Percentiles rank a stretch among this genome's conserved stretches.
These are phyloP conservation scores for Anodontia alba DNA, from an alignment of 2,888 invertebrate species.

Conservation along the genomic window DNA sequence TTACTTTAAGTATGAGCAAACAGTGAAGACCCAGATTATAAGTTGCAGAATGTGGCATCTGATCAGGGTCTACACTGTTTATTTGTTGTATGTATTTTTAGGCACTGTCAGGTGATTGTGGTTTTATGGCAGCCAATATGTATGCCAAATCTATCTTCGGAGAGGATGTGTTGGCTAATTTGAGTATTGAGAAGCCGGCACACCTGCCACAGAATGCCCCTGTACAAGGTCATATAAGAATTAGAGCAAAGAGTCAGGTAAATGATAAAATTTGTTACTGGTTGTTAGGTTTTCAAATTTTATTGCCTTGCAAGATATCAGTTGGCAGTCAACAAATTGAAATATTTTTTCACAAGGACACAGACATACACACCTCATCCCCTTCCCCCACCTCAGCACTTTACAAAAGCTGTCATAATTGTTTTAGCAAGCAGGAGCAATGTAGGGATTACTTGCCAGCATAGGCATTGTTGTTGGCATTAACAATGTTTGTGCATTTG, in stretches of 20 bases:
- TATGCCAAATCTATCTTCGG: slow-evolving; percentile 98
- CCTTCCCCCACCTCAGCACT: no score
- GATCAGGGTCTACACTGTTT: no score
- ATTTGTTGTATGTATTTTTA: slow-evolving; percentile 79
- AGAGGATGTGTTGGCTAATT: slow-evolving; percentile 99
- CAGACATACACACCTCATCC: no score
- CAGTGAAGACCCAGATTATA: no score
- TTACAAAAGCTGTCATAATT: no score
- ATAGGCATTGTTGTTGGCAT: no score
- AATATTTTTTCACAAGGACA: no score
- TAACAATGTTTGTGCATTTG: no score
- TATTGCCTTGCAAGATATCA: neutral
- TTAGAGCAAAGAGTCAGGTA: slow-evolving; percentile 99
- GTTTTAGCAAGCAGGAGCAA: no score
- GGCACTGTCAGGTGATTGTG: slow-evolving; percentile 98
- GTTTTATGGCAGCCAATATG: slow-evolving; percentile 99
- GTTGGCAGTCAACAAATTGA: neutral
- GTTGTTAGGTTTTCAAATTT: neutral
- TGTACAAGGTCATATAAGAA: slow-evolving; percentile 98
- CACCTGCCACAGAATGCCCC: slow-evolving; percentile 88
- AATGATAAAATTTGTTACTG: slow-evolving; percentile 4
- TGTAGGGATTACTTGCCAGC: no score
- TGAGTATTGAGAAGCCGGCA: slow-evolving; percentile 95
- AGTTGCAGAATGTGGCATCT: no score
- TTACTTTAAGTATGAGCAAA: no score